Base-by-base conservation (phyloP, 2,797 vertebrate species). In the Sebastes kiyomatsui region DNA sequence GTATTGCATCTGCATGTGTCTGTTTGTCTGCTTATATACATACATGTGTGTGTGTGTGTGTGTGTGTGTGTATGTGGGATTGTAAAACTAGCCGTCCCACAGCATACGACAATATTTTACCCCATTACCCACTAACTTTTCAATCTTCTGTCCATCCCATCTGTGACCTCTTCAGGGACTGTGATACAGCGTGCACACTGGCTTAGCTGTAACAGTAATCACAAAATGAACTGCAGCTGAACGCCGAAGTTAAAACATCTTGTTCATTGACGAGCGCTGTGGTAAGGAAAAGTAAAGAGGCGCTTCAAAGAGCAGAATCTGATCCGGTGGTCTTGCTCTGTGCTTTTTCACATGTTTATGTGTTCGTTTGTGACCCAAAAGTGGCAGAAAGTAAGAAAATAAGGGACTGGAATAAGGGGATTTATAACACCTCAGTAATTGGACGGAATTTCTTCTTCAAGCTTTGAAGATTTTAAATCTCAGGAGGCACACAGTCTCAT, bases 71-170 rank as follows among this genome's bases (percentile, higher is more conserved):
- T 38, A 23, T 72, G 49, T 60, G 33, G 2, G 23, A 27, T 59
- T 80, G 20, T 84, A 49, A 84, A 84, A 72, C 42, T 67, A 78
- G 52, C 46, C 49, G 16, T 64, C 62, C 52, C 4, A 27, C 75
- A 86, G 64, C 67, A 73, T 55, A 79, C 28, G 55, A 72, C 28
- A 25, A 10, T 54, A 62, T 81, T 80, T 85, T 76, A 81, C 56
- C 55, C 70, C 25, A 75, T 87, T 77, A 79, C 65, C 61, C 67
- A 70, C 38, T 75, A 67, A 84, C 79, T 85, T 79, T 61, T 54
- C 83, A 79, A 79, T 83, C 72, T 72, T 67, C 49, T n/a, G 64
- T 67, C 23, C 38, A 16, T 72, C 35, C 77, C 79, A 83, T 85
- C 80, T 81, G 20, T 79, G 76, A 80, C 58, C 82, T 72, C 38